Conservation (phyloP, 2,888 invertebrate species). For the Matsumyia berberina region DNA sequence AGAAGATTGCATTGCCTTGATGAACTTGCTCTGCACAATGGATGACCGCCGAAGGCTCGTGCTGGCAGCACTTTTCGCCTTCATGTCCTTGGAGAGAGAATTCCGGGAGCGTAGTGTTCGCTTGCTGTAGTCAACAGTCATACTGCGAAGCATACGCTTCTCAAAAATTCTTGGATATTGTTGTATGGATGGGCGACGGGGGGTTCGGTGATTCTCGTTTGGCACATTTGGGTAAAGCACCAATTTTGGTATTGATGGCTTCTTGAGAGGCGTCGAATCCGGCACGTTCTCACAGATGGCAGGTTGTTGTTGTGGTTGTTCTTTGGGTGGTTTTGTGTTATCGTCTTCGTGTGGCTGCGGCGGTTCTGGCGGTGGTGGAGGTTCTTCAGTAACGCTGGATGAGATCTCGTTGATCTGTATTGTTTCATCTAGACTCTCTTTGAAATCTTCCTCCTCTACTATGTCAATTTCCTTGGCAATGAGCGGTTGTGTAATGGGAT, state of each 20-base stretch:
- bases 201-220: conserved; percentile 80
- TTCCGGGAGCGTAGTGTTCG: conserved; percentile 82
- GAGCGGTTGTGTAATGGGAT: background rate
- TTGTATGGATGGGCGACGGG: conserved; percentile 38
- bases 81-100: conserved; percentile 79
- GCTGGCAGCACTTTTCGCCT: conserved; percentile 74
- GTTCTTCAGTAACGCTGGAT: conserved; percentile 86
- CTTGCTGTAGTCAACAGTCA: conserved; percentile 81
- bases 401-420: conserved; percentile 89
- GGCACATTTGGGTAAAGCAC: conserved; percentile 80
- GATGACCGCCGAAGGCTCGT: conserved; percentile 45
- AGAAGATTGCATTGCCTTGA: conserved; percentile 44
- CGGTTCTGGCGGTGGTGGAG: conserved; percentile 21
- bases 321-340: conserved; percentile 21
- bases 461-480: conserved; percentile 44
- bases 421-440: conserved; percentile 81
- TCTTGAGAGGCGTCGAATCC: conserved; percentile 45
- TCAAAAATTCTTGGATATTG: conserved; percentile 74
- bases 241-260: conserved; percentile 39
- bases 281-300: conserved; percentile 17
- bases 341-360: background rate
- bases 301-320: conserved; percentile 1
- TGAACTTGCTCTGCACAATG: conserved; percentile 58
- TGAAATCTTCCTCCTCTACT: conserved; percentile 13
- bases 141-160: conserved; percentile 82